Evolutionary conservation across 2,888 invertebrate species (phyloP), one percentile per base, ranked within the genome.

Genomic region (Phymatocera aterrima): DNA sequence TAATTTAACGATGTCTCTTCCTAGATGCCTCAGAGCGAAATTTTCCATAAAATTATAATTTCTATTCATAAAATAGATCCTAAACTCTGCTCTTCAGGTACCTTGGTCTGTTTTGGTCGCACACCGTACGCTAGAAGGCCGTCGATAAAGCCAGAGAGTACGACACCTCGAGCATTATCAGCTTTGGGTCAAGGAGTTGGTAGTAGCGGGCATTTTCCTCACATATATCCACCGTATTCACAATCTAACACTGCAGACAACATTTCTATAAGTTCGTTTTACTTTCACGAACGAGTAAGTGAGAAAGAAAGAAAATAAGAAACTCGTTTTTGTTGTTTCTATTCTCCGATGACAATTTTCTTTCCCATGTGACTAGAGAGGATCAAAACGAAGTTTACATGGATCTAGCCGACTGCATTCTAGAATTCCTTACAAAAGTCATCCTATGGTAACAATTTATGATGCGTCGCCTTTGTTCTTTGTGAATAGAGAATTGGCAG

Each of bases 81-180:
- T 3, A 4, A 4, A 3, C 15, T 37, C 18, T 18, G 6, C 37
- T 64, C 37, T 18, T 15, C 60, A 93, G 94, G 93, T 85, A 93
- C 94, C 78, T 91, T 99, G 79, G 97, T 97, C 0, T 96, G 96
- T 83, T 98, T 98, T 91, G 95, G 95, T 72, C 93, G 97, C 74
- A 95, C 95, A 0, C 92, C 95, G 77, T 93, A 94, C 83, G 93
- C 94, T 0, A 93, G 95, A 83, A 92, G 95, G 78, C 88, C 95
- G 24, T 95, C 95, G 0, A 90, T 94, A 74, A 94, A 95, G 83
- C 93, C 94, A 24, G 96, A 96, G 87, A 93, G 94, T 10, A 93
- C 95, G 0, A 97, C 97, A 0, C 97, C 97, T 0, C 91, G 96
- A 82, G 95, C 96, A 0, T 88, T 97, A 15, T 96, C 96, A 2